phyloP scores from a whole-genome alignment of 1,140 invertebrate genomes.

The Calliphora vicina region DNA sequence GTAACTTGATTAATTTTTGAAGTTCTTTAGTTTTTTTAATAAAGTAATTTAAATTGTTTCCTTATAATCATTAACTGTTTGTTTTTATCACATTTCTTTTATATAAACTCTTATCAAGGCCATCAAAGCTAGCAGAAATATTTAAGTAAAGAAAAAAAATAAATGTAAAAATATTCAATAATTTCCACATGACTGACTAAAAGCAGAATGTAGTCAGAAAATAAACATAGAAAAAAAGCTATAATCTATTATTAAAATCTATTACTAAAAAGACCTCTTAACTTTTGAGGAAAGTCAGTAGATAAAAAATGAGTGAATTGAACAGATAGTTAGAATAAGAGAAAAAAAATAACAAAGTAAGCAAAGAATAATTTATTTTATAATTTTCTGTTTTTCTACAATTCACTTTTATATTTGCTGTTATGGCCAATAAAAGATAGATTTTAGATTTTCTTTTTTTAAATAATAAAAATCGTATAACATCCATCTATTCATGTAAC shows the following conservation, averaged over 20 bases:
- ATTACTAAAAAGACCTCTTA: constrained; percentile 1
- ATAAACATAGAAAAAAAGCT: too few relatives aligned
- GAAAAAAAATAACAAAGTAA: not conserved
- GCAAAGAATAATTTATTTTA: not conserved
- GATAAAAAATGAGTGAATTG: too few relatives aligned
- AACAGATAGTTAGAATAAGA: too few relatives aligned
- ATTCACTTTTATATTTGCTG: not conserved
- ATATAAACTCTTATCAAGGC: constrained; percentile 19
- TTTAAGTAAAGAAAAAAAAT: not conserved
- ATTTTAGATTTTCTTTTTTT: not conserved
- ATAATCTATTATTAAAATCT: constrained; percentile 33
- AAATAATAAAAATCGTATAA: not conserved
- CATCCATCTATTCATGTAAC: constrained; percentile 1
- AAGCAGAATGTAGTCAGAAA: too few relatives aligned
- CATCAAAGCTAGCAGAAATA: constrained; percentile 19
- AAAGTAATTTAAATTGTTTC: not conserved
- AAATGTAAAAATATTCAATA: constrained; percentile 16
- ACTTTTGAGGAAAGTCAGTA: not conserved
- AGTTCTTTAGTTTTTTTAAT: not conserved
- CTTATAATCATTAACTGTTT: not conserved
- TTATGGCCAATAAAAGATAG: constrained; percentile 25
- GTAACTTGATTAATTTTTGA: too few relatives aligned
- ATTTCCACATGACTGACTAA: constrained; percentile 21
- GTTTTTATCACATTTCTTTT: too few relatives aligned
- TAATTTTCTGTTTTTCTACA: not conserved